A percentile compares a stretch with the other conserved stretches of the same genome.
These are phyloP conservation scores for Microcebus jonahi DNA, from an alignment of 2,113 vertebrate species.

Conservation along the genomic window DNA sequence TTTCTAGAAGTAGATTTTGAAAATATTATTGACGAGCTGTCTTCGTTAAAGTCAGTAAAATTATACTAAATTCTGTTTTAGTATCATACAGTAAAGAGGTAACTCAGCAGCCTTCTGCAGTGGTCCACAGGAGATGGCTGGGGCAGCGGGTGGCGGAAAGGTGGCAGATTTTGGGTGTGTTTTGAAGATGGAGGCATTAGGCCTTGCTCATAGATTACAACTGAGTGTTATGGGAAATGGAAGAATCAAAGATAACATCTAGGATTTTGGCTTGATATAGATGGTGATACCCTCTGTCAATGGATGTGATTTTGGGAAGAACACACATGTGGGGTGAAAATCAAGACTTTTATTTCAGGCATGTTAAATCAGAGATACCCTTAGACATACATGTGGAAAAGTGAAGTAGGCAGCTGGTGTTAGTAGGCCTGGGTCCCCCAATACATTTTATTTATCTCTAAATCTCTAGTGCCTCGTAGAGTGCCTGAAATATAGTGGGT, in stretches of 20 bases:
- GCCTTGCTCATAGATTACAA: not conserved
- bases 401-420: not conserved
- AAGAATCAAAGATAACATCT: not conserved
- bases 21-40: not conserved
- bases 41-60: not conserved
- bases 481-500: not conserved
- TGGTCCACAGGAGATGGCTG: not conserved
- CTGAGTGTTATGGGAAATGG: not conserved
- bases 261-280: not conserved
- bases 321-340: not conserved
- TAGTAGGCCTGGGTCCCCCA: not conserved
- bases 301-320: not conserved
- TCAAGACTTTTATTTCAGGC: too few relatives aligned
- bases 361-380: not conserved
- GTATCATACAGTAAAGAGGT: not conserved
- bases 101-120: not conserved
- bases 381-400: not conserved
- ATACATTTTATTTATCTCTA: not conserved
- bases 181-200: not conserved
- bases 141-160: too few relatives aligned
- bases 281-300: not conserved
- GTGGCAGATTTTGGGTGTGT: not conserved
- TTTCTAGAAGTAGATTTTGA: not conserved
- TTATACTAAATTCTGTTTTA: not conserved
- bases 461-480: not conserved